phyloP scores from a whole-genome alignment of 1,140 invertebrate species.

The Papilio polyxenes region DNA sequence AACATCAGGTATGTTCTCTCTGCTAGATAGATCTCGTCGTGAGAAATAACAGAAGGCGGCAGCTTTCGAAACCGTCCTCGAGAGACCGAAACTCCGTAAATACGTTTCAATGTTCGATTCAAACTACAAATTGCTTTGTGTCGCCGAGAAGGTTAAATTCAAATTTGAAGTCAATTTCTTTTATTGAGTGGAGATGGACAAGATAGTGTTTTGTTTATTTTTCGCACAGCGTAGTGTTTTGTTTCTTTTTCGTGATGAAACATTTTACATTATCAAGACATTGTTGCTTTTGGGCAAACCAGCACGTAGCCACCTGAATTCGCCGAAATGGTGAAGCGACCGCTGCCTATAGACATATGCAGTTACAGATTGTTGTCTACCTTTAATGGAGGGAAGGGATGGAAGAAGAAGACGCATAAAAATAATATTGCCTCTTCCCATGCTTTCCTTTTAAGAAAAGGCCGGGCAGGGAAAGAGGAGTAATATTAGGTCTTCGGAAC shows the following conservation, averaged over 20 bases:
- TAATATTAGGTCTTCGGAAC: too few relatives aligned
- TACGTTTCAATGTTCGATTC: constrained; percentile 20
- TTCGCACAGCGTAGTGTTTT: not conserved
- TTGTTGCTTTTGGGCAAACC: too few relatives aligned
- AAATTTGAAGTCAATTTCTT: constrained; percentile 29
- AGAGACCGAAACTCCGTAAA: constrained; percentile 8
- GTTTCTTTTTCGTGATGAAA: not conserved
- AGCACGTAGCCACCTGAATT: too few relatives aligned
- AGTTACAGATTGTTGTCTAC: too few relatives aligned
- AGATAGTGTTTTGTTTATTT: constrained; percentile 4
- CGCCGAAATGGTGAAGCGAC: too few relatives aligned
- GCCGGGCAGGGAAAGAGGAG: too few relatives aligned
- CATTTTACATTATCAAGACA: not conserved
- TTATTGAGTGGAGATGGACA: not conserved
- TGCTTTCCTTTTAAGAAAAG: too few relatives aligned
- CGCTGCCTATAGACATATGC: too few relatives aligned
- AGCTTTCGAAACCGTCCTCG: constrained; percentile 2
- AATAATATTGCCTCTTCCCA: too few relatives aligned
- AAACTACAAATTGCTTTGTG: constrained; percentile 32
- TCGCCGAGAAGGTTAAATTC: not conserved
- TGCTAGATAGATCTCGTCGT: constrained; percentile 10
- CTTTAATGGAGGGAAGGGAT: too few relatives aligned
- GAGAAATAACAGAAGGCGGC: constrained; percentile 13
- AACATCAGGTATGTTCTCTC: not conserved
- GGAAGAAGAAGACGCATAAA: too few relatives aligned